These are phyloP conservation scores for Sepiola atlantica DNA, from an alignment of 2,888 invertebrate genomes.

Conservation along the genomic window DNA sequence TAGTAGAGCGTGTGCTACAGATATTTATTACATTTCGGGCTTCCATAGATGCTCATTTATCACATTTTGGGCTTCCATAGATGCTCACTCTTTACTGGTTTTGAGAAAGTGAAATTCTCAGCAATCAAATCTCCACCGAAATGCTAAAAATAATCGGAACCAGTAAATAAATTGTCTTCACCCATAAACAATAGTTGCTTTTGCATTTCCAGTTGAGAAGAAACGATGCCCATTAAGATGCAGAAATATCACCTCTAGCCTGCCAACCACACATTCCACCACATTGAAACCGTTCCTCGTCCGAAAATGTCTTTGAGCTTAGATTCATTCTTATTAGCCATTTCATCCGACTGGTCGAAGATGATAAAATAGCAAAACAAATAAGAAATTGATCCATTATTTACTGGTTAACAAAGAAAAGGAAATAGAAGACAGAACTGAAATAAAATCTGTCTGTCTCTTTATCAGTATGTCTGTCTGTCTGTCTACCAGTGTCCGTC, in stretches of 20 bases:
- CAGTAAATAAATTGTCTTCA: background rate
- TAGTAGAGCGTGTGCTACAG: background rate
- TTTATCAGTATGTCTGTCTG: too few species aligned
- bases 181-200: background rate
- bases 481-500: too few species aligned
- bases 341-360: background rate
- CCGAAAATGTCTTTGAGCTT: constrained; percentile 9
- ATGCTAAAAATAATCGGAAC: background rate
- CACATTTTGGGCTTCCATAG: background rate
- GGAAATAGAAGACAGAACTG: background rate
- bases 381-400: constrained; percentile 32
- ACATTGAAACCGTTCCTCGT: background rate
- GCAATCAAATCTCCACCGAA: background rate
- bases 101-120: background rate
- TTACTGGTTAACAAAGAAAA: background rate
- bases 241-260: background rate
- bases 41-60: background rate
- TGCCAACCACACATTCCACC: background rate
- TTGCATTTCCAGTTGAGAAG: background rate
- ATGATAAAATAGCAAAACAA: constrained; percentile 1
- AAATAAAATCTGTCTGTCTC: background rate
- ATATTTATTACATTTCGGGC: background rate
- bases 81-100: background rate
- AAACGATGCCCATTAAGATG: background rate
- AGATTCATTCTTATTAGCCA: background rate